Percentiles rank a stretch among this genome's conserved stretches.
Evolutionary conservation across 2,113 vertebrate species (phyloP).

Genomic region (Dunckerocampus dactyliophorus): DNA sequence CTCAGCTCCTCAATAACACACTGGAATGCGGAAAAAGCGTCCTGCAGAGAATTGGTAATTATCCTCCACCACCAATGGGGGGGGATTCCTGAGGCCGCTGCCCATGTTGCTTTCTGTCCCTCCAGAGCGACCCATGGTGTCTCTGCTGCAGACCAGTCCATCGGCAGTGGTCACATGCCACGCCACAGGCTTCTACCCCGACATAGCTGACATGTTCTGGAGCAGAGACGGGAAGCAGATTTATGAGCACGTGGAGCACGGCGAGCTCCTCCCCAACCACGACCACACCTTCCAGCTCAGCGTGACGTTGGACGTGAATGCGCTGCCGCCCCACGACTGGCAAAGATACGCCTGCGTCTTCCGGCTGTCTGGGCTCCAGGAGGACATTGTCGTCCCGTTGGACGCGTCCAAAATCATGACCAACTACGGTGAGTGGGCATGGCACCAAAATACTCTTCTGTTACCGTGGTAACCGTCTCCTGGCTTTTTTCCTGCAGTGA

Average conservation of each 20-base stretch:
- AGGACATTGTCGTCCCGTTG: slow-evolving; percentile 2
- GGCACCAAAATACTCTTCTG: not conserved
- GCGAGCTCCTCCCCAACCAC: slow-evolving; percentile 43
- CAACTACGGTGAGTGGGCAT: slow-evolving; percentile 15
- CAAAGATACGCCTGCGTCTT: slow-evolving; percentile 26
- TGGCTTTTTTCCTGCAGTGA: not conserved
- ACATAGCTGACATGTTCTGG: slow-evolving; percentile 33
- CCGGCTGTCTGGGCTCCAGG: not conserved
- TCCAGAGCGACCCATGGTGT: slow-evolving; percentile 3
- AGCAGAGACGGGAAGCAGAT: slow-evolving; percentile 24
- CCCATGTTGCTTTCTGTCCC: not conserved
- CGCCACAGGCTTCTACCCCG: slow-evolving; percentile 43
- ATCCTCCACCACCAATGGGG: not conserved
- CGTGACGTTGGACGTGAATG: slow-evolving; percentile 4
- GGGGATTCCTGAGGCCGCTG: not conserved
- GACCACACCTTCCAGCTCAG: slow-evolving; percentile 56
- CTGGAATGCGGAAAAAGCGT: slow-evolving; percentile 2
- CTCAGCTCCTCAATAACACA: slow-evolving; percentile 42
- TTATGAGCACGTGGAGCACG: slow-evolving; percentile 28
- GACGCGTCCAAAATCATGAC: slow-evolving; percentile 10
- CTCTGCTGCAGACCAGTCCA: slow-evolving; percentile 35
- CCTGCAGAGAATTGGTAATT: slow-evolving; percentile 33
- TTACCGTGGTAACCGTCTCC: no score
- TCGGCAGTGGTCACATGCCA: slow-evolving; percentile 37
- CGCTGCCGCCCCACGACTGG: slow-evolving; percentile 18